Base-by-base conservation (phyloP, 2,888 invertebrate species). In the Drosophila paracracens region DNA sequence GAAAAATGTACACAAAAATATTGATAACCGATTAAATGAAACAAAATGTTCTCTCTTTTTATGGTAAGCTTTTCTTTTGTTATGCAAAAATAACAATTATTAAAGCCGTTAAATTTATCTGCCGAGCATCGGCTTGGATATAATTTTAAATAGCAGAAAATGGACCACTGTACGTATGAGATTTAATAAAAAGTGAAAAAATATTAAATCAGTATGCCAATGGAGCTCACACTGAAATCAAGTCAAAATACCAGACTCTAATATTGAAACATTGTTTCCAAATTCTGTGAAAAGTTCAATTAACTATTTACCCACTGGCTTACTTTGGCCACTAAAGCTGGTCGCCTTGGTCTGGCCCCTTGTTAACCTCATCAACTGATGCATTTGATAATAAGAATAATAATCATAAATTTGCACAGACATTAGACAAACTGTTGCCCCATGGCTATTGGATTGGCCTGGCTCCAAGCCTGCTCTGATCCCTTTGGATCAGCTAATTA, bases 401-500 rank as follows among this genome's bases (percentile, higher is more conserved):
- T 77, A 61, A 73, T 51, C 62, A 60, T 66, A 70, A 78, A 70
- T 29, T 29, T 16, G 16, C 29, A 27, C 7, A 16, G 31, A 27
- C 53, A 53, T 70, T 35, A 53, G 54, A 60, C 33, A 35, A 43
- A 56, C 51, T 48, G 27, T 25, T 25, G 52, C 43, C 52, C 61
- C 60, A 27, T 38, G 53, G 58, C 31, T 46, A 54, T 58, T 46
- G 54, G 27, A 54, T 46, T 43, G 56, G 35, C 36, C 25, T 16
- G 56, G 33, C 64, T 66, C 46, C 66, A 58, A 66, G 46, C 25
- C 46, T 16, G 46, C 46, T 21, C 18, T 50, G 36, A 62, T 43
- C 52, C 59, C 35, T 35, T 21, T 21, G 50, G 18, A 21, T 38
- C 29, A 68, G 68, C 76, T 80, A 81, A 85, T 85, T 85, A 87